These are phyloP conservation scores for Centropyge bicolor DNA, from an alignment of 2,797 vertebrate genomes.

Conservation along the genomic window DNA sequence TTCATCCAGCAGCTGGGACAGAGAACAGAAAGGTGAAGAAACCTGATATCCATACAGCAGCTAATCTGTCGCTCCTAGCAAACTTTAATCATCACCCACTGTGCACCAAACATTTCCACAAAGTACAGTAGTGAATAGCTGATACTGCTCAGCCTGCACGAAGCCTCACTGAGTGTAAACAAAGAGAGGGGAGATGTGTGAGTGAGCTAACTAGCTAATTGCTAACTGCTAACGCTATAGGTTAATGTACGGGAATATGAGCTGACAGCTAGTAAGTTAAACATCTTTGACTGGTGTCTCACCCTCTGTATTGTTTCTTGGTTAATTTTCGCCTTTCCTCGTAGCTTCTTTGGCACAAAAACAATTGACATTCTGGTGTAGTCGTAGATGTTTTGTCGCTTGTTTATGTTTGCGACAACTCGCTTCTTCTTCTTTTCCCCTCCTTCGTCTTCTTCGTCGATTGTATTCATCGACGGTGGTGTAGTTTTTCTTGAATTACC, in stretches of 20 bases:
- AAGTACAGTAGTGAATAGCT: background rate
- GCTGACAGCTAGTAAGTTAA: background rate
- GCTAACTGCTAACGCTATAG: background rate
- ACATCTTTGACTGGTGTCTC: conserved; percentile 28
- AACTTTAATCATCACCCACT: background rate
- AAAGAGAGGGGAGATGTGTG: background rate
- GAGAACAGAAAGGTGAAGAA: background rate
- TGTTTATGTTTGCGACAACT: background rate
- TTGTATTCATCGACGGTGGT: fast-evolving
- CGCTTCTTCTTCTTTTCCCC: background rate
- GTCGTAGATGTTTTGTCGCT: fast-evolving
- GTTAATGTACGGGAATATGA: background rate
- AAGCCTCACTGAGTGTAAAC: background rate
- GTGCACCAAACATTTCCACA: fast-evolving
- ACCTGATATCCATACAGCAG: fast-evolving
- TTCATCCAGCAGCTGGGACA: conserved; percentile 91
- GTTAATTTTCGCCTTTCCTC: conserved; percentile 91
- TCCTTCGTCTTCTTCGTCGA: conserved; percentile 33
- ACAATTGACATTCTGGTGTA: conserved; percentile 87
- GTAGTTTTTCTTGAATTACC: background rate
- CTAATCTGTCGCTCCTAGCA: background rate
- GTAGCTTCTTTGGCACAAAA: conserved; percentile 91
- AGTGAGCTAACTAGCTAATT: background rate
- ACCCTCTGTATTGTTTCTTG: conserved; percentile 94
- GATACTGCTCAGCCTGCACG: fast-evolving